A percentile compares a stretch with the other conserved stretches of the same genome.
Evolutionary conservation across 2,797 vertebrate genomes (phyloP).

Genomic region (Eutrigla gurnardus): DNA sequence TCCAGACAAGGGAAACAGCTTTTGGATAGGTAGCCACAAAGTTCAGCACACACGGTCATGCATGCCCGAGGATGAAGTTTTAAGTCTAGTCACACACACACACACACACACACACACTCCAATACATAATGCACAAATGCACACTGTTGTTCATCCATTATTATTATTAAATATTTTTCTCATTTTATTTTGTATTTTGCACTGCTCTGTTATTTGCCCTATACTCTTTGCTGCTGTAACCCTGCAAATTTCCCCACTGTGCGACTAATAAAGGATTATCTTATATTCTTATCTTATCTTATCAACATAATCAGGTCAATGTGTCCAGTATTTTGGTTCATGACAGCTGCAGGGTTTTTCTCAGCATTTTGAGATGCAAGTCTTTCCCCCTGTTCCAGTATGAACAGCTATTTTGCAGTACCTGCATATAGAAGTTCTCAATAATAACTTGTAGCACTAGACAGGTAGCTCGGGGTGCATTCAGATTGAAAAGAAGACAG

Average conservation of each 20-base stretch:
- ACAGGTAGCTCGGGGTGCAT: constrained; percentile 47
- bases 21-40: not conserved
- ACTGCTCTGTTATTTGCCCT: too few relatives aligned
- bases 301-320: not conserved
- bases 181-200: too few relatives aligned
- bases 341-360: not conserved
- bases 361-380: constrained; percentile 11
- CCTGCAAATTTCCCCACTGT: too few relatives aligned
- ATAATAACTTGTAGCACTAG: constrained; percentile 50
- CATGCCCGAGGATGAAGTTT: not conserved
- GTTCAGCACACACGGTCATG: not conserved
- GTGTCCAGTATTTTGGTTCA: not conserved
- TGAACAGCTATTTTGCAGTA: constrained; percentile 23
- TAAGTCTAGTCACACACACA: too few relatives aligned
- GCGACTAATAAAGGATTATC: too few relatives aligned
- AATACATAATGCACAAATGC: too few relatives aligned
- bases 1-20: not conserved
- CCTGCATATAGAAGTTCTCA: constrained; percentile 30
- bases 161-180: too few relatives aligned
- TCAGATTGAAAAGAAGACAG: constrained; percentile 64
- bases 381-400: constrained; percentile 13
- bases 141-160: too few relatives aligned
- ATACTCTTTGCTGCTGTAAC: too few relatives aligned
- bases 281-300: too few relatives aligned
- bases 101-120: too few relatives aligned